These are phyloP conservation scores for Cactoblastis cactorum DNA, from an alignment of 2,888 invertebrate species.

Conservation along the genomic window DNA sequence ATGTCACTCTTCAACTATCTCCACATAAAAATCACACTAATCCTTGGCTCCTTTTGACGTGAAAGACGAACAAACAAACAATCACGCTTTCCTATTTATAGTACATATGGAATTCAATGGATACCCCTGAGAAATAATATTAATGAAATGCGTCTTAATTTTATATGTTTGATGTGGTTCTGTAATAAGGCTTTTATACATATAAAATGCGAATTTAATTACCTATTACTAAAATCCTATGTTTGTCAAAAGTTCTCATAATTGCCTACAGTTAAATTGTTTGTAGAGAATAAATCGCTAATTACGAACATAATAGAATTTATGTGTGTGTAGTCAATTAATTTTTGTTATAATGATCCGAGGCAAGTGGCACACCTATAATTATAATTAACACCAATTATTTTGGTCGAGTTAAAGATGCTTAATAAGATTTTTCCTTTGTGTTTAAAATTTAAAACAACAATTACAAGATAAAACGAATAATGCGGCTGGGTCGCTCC, in stretches of 20 bases:
- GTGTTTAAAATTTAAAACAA: slow-evolving; percentile 33
- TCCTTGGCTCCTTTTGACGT: too few relatives aligned
- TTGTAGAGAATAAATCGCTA: slow-evolving; percentile 44
- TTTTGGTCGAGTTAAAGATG: slow-evolving; percentile 37
- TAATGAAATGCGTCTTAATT: not conserved
- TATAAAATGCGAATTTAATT: not conserved
- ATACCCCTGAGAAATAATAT: too few relatives aligned
- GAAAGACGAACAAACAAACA: too few relatives aligned
- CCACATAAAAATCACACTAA: too few relatives aligned
- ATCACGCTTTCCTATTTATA: too few relatives aligned
- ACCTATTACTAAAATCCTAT: not conserved
- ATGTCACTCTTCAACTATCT: too few relatives aligned
- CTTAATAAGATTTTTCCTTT: slow-evolving; percentile 33
- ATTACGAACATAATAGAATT: slow-evolving; percentile 45
- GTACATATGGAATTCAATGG: too few relatives aligned
- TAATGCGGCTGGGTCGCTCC: slow-evolving; percentile 25
- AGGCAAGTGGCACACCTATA: slow-evolving; percentile 40
- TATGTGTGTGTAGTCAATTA: slow-evolving; percentile 44
- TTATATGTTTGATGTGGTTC: not conserved
- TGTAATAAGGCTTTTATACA: not conserved
- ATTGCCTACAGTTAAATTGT: slow-evolving; percentile 38
- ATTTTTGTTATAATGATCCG: slow-evolving; percentile 38
- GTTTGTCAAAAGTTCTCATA: slow-evolving; percentile 19
- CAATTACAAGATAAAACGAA: slow-evolving; percentile 28
- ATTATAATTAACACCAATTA: slow-evolving; percentile 52